These are phyloP conservation scores for Eurosta solidaginis DNA, from an alignment of 1,140 invertebrate species.

Conservation along the genomic window DNA sequence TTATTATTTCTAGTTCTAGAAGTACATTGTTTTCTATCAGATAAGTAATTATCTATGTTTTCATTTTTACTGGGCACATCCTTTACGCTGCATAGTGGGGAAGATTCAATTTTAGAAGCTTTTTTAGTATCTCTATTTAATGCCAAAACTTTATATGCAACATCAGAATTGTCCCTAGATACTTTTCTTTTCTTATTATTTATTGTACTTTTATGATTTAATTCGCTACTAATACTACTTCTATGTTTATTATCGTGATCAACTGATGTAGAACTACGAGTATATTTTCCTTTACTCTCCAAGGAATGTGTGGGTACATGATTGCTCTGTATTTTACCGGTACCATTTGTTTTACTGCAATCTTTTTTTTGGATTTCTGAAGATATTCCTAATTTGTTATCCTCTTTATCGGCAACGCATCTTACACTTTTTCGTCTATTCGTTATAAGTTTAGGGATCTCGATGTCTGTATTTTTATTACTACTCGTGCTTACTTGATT, in stretches of 20 bases:
- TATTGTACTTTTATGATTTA: constrained; percentile 10
- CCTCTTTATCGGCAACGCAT: constrained; percentile 12
- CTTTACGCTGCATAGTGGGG: background rate
- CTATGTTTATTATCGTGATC: background rate
- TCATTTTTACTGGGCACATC: background rate
- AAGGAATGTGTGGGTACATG: background rate
- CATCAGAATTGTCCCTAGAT: background rate
- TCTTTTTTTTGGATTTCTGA: background rate
- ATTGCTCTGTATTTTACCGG: background rate
- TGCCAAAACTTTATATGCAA: background rate
- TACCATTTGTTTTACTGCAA: background rate
- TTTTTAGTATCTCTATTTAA: background rate
- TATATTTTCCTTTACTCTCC: constrained; percentile 1
- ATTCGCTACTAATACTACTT: constrained; percentile 17
- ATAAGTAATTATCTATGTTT: background rate
- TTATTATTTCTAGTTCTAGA: constrained; percentile 6
- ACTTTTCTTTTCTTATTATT: background rate
- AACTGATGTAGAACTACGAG: background rate
- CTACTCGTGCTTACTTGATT: constrained; percentile 13
- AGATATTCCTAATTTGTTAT: background rate
- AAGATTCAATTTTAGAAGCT: background rate
- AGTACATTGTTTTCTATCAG: background rate
- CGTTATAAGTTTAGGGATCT: constrained; percentile 19
- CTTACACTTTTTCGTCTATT: constrained; percentile 25
- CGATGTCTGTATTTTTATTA: constrained; percentile 30